phyloP scores from a whole-genome alignment of 2,113 vertebrate genomes.

The Grammomys dolichurus region DNA sequence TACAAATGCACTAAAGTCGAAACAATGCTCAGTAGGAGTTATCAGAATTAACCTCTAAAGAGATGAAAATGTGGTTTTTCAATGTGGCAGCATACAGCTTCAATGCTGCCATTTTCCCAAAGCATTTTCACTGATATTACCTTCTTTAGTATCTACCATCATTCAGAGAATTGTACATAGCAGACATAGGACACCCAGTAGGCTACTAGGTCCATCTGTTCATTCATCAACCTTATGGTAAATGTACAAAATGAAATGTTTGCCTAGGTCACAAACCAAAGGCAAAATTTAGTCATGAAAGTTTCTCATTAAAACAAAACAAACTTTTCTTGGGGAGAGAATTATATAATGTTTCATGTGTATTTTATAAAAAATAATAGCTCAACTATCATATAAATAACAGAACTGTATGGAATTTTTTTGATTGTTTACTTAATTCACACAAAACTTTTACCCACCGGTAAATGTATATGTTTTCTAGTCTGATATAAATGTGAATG shows the following conservation, averaged over 20 bases:
- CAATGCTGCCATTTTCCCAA: constrained; percentile 65
- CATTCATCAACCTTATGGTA: constrained; percentile 64
- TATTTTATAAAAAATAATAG: constrained; percentile 18
- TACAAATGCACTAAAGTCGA: background rate
- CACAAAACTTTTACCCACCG: background rate
- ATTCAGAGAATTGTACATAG: constrained; percentile 70
- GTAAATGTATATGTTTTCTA: background rate
- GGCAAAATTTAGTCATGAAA: constrained; percentile 19
- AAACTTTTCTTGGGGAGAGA: background rate
- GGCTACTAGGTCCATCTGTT: constrained; percentile 78
- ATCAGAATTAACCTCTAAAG: constrained; percentile 40
- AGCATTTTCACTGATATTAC: constrained; percentile 37
- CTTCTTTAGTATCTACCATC: constrained; percentile 53
- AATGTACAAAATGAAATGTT: constrained; percentile 51
- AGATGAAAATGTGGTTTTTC: background rate
- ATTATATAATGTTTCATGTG: background rate
- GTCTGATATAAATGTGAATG: background rate
- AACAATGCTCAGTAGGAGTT: background rate
- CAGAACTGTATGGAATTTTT: background rate
- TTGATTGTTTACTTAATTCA: background rate
- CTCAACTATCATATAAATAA: background rate
- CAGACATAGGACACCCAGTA: constrained; percentile 55
- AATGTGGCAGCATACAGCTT: background rate
- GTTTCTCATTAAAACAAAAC: background rate
- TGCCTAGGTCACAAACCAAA: constrained; percentile 65